Conservation (phyloP, 1,140 invertebrate species). For the Brachystomella parvula region DNA sequence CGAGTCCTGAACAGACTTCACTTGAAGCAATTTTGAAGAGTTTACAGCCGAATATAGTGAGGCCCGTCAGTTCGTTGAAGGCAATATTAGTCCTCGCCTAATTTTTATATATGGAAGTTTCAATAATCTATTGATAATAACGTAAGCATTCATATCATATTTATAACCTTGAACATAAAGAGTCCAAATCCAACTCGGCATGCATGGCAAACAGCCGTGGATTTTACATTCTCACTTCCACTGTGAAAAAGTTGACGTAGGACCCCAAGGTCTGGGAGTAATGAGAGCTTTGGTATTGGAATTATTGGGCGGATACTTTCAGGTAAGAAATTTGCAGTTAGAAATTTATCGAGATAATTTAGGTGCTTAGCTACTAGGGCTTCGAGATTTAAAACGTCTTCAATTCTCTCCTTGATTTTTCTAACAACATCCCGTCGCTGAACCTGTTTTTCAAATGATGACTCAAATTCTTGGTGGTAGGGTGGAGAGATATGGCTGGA, state of each 20-base stretch:
- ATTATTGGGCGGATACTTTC: not conserved
- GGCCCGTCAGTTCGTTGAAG: slow-evolving; percentile 19
- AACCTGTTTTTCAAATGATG: too few species aligned
- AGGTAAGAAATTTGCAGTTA: not conserved
- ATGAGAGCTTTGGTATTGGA: slow-evolving; percentile 16
- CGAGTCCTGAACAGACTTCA: slow-evolving; percentile 32
- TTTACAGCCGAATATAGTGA: slow-evolving; percentile 29
- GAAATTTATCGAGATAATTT: not conserved
- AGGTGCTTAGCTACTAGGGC: not conserved
- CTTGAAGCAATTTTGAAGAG: slow-evolving; percentile 31
- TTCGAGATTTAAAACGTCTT: not conserved
- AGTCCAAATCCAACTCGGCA: slow-evolving; percentile 35
- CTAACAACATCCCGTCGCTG: too few species aligned
- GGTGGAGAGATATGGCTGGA: too few species aligned
- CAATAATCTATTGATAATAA: too few species aligned
- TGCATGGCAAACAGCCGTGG: slow-evolving; percentile 33
- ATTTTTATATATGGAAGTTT: too few species aligned
- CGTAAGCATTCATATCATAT: too few species aligned
- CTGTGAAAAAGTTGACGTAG: slow-evolving; percentile 33
- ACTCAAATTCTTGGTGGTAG: too few species aligned
- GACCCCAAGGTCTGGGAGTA: slow-evolving; percentile 32
- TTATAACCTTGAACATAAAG: slow-evolving; percentile 30
- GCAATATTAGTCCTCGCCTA: slow-evolving; percentile 9
- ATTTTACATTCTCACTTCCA: slow-evolving; percentile 22
- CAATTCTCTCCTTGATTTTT: not conserved